These are phyloP conservation scores for Patella pellucida DNA, from an alignment of 2,888 invertebrate genomes.

Conservation along the genomic window DNA sequence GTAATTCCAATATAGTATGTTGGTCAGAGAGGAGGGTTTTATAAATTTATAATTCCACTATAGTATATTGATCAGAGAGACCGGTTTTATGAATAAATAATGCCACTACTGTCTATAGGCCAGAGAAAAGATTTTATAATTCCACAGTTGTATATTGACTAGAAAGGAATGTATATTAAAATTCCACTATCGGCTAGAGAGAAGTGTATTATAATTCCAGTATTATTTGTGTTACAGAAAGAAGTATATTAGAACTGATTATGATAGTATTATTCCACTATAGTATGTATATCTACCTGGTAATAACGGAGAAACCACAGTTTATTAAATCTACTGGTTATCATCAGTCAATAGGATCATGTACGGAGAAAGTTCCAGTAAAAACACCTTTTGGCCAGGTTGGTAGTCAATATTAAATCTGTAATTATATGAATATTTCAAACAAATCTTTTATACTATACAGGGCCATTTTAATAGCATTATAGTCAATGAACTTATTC, in stretches of 20 bases:
- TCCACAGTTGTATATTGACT: too few relatives aligned
- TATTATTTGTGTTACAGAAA: conserved; percentile 20
- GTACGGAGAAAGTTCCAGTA: conserved; percentile 76
- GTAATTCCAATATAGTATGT: too few relatives aligned
- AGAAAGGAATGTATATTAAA: neutral
- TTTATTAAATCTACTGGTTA: conserved; percentile 79
- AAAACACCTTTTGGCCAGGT: conserved; percentile 81
- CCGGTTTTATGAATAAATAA: too few relatives aligned
- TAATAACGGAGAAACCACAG: conserved; percentile 79
- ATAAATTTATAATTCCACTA: too few relatives aligned
- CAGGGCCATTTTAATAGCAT: too few relatives aligned
- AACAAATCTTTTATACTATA: too few relatives aligned
- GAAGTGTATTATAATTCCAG: conserved; percentile 19
- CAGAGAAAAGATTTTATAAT: too few relatives aligned
- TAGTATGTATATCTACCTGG: conserved; percentile 76
- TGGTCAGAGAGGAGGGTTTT: too few relatives aligned
- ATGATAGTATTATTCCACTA: conserved; percentile 76
- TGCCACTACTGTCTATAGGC: too few relatives aligned
- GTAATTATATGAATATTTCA: neutral
- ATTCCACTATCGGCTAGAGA: neutral
- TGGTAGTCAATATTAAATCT: conserved; percentile 46
- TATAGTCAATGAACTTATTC: too few relatives aligned
- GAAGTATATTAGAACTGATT: conserved; percentile 51
- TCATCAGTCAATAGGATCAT: conserved; percentile 83
- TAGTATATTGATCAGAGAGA: too few relatives aligned